Base-by-base conservation (phyloP, 53 echinoderm and acorn worm species). In the Luidia sarsii region DNA sequence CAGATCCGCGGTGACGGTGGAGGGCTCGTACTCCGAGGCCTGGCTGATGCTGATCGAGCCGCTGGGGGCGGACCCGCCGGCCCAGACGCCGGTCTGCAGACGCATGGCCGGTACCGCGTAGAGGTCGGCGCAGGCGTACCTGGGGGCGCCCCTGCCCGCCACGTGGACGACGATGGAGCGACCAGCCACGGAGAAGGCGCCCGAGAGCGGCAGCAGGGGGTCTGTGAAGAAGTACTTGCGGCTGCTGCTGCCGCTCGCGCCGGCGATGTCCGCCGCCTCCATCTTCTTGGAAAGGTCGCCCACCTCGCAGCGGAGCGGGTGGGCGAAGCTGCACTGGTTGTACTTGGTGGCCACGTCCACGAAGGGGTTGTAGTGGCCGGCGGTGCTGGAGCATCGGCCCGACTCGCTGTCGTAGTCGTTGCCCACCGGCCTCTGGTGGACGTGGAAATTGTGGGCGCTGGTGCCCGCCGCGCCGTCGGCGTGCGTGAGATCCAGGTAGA, bases 211-310 rank as follows among this genome's bases (percentile, higher is more conserved):
- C 18, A 91, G 86, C 53, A 86, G 89, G 33, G 88, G 65, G 75
- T 94, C 95, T 3, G 95, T 94, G 57, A 83, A 91, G 67, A 94
- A 94, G 65, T 83, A 91, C 68, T 87, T 91, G 4, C 86, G 79
- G 27, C 67, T 86, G 25, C 65, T 80, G 34, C 89, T 86, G 8
- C 71, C 59, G 52, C 82, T 48, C 2, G 66, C 75, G 22, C 70
- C 63, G 10, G 91, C 66, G 16, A 91, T 66, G 13, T 64, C 48
- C 9, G 91, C 70, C 7, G 72, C 41, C 24, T 80, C 71, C 64
- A 86, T 69, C 34, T 94, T 94, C 41, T 77, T 74, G 10, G 95
- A 87, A 55, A 94, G 86, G 54, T 94, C 95, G 1, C 95, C 95
- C 16, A 89, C 79, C 65, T 94, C 95, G 48, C 95, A 94, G n/a